Percentiles rank a stretch among this genome's conserved stretches.
Evolutionary conservation across 2,113 vertebrate species (phyloP).

Genomic region (Silurus meridionalis): DNA sequence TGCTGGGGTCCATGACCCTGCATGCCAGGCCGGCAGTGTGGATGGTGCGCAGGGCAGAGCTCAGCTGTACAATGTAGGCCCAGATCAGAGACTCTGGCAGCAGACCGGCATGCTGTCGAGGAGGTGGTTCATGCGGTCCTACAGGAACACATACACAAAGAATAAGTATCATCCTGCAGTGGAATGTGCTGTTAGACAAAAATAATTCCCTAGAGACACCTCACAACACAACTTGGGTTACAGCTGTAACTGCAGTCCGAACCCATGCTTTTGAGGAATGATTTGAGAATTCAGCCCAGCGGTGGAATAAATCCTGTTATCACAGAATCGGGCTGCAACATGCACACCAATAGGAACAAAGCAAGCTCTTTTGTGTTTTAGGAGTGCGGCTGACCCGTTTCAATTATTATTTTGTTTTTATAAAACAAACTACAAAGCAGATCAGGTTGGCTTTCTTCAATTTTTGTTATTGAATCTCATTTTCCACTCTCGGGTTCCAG

Average conservation of each 20-base stretch:
- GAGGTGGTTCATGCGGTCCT: constrained; percentile 95
- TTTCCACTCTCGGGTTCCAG: neutral
- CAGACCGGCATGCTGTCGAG: constrained; percentile 93
- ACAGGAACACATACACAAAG: constrained; percentile 1
- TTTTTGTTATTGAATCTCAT: neutral
- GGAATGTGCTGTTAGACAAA: neutral
- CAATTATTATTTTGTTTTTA: too few relatives aligned
- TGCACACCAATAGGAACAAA: neutral
- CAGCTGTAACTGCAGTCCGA: neutral
- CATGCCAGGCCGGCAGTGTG: constrained; percentile 96
- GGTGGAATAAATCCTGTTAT: neutral
- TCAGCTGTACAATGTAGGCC: constrained; percentile 98
- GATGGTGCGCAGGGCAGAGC: constrained; percentile 92
- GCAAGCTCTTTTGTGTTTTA: neutral
- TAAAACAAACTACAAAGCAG: neutral
- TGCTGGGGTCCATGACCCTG: constrained; percentile 97
- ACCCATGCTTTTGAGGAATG: too few relatives aligned
- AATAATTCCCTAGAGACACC: neutral
- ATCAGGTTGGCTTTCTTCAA: neutral
- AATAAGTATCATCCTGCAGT: neutral
- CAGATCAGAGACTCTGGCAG: constrained; percentile 97
- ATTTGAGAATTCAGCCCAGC: neutral
- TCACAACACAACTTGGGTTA: neutral
- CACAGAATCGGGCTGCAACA: neutral
- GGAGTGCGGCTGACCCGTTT: neutral